phyloP scores from a whole-genome alignment of 2,113 vertebrate species.

The Nyctereutes procyonoides region DNA sequence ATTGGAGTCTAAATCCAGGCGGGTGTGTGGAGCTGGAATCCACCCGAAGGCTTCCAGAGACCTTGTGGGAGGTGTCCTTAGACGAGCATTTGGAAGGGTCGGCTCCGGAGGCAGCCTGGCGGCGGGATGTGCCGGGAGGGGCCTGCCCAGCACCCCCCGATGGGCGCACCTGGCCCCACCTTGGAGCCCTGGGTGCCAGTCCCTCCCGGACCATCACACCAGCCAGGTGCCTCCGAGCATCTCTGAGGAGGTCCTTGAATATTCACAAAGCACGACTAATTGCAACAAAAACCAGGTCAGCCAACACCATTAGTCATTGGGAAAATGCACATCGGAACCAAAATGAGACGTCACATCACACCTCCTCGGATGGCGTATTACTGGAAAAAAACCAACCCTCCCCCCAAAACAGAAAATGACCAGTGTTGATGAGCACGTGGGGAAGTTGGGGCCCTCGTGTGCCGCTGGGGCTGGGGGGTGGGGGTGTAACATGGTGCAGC shows the following conservation, averaged over 20 bases:
- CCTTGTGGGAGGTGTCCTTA: not conserved
- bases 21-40: not conserved
- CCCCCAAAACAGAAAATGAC: not conserved
- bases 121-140: not conserved
- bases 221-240: not conserved
- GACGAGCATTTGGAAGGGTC: not conserved
- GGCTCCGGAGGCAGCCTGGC: not conserved
- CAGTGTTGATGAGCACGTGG: not conserved
- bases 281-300: not conserved
- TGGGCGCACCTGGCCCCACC: not conserved
- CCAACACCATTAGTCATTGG: too few relatives aligned
- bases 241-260: too few relatives aligned
- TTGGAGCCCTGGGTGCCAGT: not conserved
- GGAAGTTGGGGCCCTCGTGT: not conserved
- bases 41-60: not conserved
- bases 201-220: not conserved
- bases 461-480: not conserved
- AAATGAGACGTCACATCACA: accelerated
- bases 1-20: not conserved
- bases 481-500: not conserved
- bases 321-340: not conserved
- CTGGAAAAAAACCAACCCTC: not conserved
- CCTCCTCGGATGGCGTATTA: not conserved
- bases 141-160: accelerated
- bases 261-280: not conserved